Conservation (phyloP, 1,140 invertebrate species). For the Zelostemma sp. region DNA sequence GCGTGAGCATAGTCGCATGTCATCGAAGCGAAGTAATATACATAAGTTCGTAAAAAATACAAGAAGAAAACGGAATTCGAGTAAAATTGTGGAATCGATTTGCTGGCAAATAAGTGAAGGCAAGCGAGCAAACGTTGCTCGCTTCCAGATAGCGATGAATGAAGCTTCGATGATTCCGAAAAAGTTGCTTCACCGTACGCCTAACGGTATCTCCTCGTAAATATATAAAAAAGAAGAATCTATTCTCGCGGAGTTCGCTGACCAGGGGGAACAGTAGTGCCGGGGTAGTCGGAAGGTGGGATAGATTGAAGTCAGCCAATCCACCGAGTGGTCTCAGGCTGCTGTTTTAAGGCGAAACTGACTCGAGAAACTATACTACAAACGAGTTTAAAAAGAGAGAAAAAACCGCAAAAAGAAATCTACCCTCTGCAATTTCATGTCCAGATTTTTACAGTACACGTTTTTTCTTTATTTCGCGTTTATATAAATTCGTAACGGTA, state of each 20-base stretch:
- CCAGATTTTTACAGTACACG: too few relatives aligned
- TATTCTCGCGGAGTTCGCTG: slow-evolving; percentile 50
- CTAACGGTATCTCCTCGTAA: slow-evolving; percentile 50
- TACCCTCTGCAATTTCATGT: too few relatives aligned
- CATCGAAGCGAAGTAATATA: slow-evolving; percentile 32
- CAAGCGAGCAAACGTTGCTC: slow-evolving; percentile 1
- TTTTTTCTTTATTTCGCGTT: too few relatives aligned
- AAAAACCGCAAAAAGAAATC: too few relatives aligned
- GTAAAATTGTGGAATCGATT: slow-evolving; percentile 20
- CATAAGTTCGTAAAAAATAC: slow-evolving; percentile 34
- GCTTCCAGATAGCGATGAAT: slow-evolving; percentile 40
- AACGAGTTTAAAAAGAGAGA: too few relatives aligned
- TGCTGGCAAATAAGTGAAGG: slow-evolving; percentile 10
- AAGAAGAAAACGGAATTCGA: slow-evolving; percentile 21
- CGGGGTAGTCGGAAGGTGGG: slow-evolving; percentile 35
- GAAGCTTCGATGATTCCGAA: slow-evolving; percentile 46
- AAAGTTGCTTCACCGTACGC: slow-evolving; percentile 54
- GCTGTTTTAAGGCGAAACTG: too few relatives aligned
- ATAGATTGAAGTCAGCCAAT: slow-evolving; percentile 26
- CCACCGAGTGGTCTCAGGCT: slow-evolving; percentile 7
- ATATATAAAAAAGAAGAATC: slow-evolving; percentile 47
- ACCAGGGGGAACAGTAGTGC: slow-evolving; percentile 45
- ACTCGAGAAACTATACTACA: too few relatives aligned
- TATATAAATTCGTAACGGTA: too few relatives aligned
- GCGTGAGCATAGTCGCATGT: slow-evolving; percentile 33